Base-by-base conservation (phyloP, 2,888 invertebrate genomes). In the Spilarctia lutea region DNA sequence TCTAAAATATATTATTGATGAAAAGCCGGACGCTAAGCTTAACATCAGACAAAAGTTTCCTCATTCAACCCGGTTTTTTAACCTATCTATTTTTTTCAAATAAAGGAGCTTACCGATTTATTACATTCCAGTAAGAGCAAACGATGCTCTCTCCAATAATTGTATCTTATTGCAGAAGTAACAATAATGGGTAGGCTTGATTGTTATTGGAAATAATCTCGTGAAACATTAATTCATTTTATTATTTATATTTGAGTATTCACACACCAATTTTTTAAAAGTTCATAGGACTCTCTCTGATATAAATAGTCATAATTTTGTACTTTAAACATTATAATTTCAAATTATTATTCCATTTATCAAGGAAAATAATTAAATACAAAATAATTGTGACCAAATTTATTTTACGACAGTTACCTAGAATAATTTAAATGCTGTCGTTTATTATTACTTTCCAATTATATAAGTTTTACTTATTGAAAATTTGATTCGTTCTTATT, bases 81-180 rank as follows among this genome's bases (percentile, higher is more conserved):
- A 79, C 76, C 74, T 78, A 79, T 82, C 80, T 76, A 74, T 79
- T 78, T 83, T n/a, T 81, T 84, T 80, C 73, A 79, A 79, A 16
- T 75, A 52, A 72, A 27, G 39, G 70, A 56, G 76, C 71, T 30
- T 75, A 69, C 75, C 48, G 52, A 68, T 68, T 63, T 42, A 45
- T 16, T 20, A 39, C 18, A 48, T 63, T 71, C 70, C 18, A 30
- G 33, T 60, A 18, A 7, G 18, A 30, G 10, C 30, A 45, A 71
- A 71, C 42, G 20, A 63, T 35, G 27, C 18, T 52, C 18, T n/a
- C 45, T 20, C 0, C 11, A 10, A 4, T 20, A 45, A 30, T 45
- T 30, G 11, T 24, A 48, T 8, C 20, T 4, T 30, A 39, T 42
- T 24, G 30, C 30, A 52, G 52, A 52, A 27, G n/a, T 56, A 27